These are phyloP conservation scores for Andricus quercusramuli DNA, from an alignment of 2,888 invertebrate genomes.

Conservation along the genomic window DNA sequence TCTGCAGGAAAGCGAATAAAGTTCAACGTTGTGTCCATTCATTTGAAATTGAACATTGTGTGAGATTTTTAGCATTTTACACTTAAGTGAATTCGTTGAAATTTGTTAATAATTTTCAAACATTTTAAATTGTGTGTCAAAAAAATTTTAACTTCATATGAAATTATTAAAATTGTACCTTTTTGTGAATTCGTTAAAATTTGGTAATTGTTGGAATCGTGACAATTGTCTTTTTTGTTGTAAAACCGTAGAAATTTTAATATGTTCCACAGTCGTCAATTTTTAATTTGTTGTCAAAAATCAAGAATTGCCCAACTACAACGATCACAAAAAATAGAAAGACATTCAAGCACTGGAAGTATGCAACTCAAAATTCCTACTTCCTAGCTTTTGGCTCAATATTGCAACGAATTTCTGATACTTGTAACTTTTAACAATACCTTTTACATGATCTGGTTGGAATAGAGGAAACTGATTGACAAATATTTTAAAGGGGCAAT, in stretches of 20 bases:
- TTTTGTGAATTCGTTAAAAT: too few species aligned
- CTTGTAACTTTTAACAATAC: background rate
- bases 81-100: too few species aligned
- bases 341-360: background rate
- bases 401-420: background rate
- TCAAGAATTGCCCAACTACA: background rate
- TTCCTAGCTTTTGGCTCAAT: background rate
- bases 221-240: background rate
- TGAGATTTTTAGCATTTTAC: too few species aligned
- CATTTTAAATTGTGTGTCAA: too few species aligned
- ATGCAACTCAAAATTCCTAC: conserved; percentile 1
- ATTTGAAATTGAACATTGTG: too few species aligned
- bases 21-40: too few species aligned
- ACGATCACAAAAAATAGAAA: background rate
- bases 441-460: conserved; percentile 1
- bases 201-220: too few species aligned
- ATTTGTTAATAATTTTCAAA: too few species aligned
- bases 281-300: background rate
- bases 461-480: conserved; percentile 5
- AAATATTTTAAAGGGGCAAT: conserved; percentile 2
- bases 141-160: too few species aligned
- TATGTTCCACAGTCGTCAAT: background rate
- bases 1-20: too few species aligned
- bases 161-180: too few species aligned
- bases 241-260: background rate